Base-by-base conservation (phyloP, 2,888 invertebrate genomes). In the Onthophagus sagittarius region DNA sequence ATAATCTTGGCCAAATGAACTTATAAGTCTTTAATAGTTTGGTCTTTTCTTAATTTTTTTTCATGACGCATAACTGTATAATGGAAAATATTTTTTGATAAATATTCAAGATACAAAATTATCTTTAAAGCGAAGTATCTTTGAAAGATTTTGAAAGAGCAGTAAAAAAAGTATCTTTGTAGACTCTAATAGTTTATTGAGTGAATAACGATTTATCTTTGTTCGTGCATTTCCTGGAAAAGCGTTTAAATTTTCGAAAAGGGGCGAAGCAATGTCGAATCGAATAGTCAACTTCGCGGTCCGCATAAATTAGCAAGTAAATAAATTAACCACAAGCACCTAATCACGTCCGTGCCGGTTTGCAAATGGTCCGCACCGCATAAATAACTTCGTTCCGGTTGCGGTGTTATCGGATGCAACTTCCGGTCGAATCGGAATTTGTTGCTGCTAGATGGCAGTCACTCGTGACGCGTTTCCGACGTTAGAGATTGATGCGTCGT, bases 401-500 rank as follows among this genome's bases (percentile, higher is more conserved):
- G 39, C 39, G 39, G 39, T 53, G 39, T 53, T 53, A 53, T 53
- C 39, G 39, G 39, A 11, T 11, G 39, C 39, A 11, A 53, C 39
- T 53, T 53, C 39, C 39, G 39, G 39, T 53, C 39, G 39, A 53
- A 53, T 53, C 39, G 39, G 39, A 53, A 53, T 53, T 53, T 53
- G 39, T 53, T 53, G 39, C 39, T 53, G 39, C 39, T 53, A 53
- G 39, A 53, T 67, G 31, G 67, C 67, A 67, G 67, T n/a, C 15
- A 67, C 31, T 67, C 15, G 71, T 71, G 71, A 71, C 71, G 53
- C 70, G n/a, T 71, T 62, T 71, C 62, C 71, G 62, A 13, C 62
- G 13, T 7, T 11, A 15, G 53, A 71, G 71, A 71, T 71, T 71
- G 71, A 71, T 71, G 71, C 71, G 71, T 39, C 71, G 62, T 53